Base-by-base conservation (phyloP, 2,113 vertebrate species). In the Alosa alosa region DNA sequence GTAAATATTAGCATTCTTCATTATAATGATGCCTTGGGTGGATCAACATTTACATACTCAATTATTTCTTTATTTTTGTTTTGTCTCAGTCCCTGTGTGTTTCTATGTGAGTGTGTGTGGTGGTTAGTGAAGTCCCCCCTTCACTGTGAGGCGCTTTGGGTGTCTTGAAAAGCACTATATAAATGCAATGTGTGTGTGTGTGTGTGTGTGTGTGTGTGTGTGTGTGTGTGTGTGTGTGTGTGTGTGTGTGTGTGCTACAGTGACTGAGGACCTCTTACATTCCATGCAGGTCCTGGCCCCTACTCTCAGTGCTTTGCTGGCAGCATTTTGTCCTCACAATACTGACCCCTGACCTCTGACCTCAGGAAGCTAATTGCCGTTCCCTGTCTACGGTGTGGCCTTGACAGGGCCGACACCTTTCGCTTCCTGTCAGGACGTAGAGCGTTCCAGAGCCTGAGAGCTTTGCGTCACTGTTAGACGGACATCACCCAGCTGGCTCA, bases 271-370 rank as follows among this genome's bases (percentile, higher is more conserved):
- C 82, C 39, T 84, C 25, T 64, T 64, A 50, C 55, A 83, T 86
- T 85, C 86, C 45, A 82, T 83, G 78, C 83, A 20, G 83, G 81
- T 85, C 84, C 82, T 87, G 86, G 88, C 84, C 85, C 84, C 52
- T 11, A 87, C 31, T 82, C 49, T 18, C 44, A 52, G 78, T 81
- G 25, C 60, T 55, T 82, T 81, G 68, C 86, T 82, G 78, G n/a
- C n/a, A 50, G 81, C 31, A 36, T 39, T 78, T 78, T 78, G 72
- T 78, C 72, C 31, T 39, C 31, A 31, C 72, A 78, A 39, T 39
- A 78, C 2, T 10, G 15, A 39, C 31, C 72, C n/a, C 10, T 84
- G 84, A 85, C 86, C 83, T 75, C 86, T 89, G 86, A 90, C 84
- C 86, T 47, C 31, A 83, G 86, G 49, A 57, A 84, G 44, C 57